phyloP scores from a whole-genome alignment of 2,888 invertebrate species.

The Apomyelois bistriatella region DNA sequence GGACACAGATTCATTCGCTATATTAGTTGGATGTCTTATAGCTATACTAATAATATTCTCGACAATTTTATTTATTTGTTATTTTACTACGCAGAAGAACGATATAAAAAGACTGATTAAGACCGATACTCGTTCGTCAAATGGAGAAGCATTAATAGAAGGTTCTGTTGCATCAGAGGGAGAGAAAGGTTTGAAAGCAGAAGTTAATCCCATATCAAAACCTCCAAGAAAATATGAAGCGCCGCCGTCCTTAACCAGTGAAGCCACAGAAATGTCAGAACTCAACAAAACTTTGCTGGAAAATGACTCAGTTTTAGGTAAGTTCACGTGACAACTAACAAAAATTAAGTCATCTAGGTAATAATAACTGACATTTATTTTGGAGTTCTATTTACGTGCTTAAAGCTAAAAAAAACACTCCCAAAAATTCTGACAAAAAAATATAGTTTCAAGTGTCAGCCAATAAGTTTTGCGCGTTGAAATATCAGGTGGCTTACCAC shows the following conservation, averaged over 20 bases:
- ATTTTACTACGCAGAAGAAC: constrained; percentile 73
- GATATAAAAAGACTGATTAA: constrained; percentile 81
- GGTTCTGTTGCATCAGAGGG: constrained; percentile 87
- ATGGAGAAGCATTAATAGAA: constrained; percentile 84
- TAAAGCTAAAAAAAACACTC: too few species aligned
- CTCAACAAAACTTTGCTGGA: constrained; percentile 88
- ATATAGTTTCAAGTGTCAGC: too few species aligned
- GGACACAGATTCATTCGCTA: constrained; percentile 74
- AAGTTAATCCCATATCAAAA: constrained; percentile 90
- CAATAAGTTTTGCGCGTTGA: too few species aligned
- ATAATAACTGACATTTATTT: too few species aligned
- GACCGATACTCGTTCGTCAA: constrained; percentile 80
- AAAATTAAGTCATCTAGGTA: too few species aligned
- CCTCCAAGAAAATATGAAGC: constrained; percentile 87
- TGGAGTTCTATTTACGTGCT: too few species aligned
- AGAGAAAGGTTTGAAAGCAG: constrained; percentile 88
- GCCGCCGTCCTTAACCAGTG: constrained; percentile 82
- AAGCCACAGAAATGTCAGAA: constrained; percentile 89
- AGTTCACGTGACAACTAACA: constrained; percentile 42
- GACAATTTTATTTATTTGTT: constrained; percentile 70
- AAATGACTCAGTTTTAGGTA: constrained; percentile 86
- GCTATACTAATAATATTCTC: constrained; percentile 72
- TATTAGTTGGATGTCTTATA: constrained; percentile 71
- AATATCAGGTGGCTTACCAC: too few species aligned
- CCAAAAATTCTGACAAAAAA: too few species aligned